A percentile compares a stretch with the other conserved stretches of the same genome.
Evolutionary conservation across 2,888 invertebrate genomes (phyloP).

Genomic region (Tillus elongatus): DNA sequence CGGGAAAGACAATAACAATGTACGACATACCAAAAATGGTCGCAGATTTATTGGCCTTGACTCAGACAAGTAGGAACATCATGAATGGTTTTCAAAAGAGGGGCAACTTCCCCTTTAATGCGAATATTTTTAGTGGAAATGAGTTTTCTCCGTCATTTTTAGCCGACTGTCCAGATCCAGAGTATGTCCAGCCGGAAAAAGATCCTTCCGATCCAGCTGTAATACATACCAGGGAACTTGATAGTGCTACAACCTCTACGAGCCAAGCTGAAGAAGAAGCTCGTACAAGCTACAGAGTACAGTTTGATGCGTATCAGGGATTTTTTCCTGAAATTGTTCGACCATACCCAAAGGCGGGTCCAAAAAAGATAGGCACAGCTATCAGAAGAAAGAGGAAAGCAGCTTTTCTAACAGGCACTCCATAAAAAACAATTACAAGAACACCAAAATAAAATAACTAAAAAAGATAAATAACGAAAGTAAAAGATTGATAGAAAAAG

Average conservation of each 20-base stretch:
- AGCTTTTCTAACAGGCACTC: slow-evolving; percentile 13
- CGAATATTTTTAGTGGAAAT: slow-evolving; percentile 16
- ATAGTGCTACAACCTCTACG: slow-evolving; percentile 18
- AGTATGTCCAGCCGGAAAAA: no score
- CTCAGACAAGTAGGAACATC: slow-evolving; percentile 12
- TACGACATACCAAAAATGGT: slow-evolving; percentile 9
- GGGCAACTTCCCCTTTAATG: slow-evolving; percentile 18
- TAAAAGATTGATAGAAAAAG: no score
- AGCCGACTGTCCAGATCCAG: neutral
- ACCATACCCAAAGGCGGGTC: slow-evolving; percentile 22
- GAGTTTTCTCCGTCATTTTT: slow-evolving; percentile 15
- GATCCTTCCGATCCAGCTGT: no score
- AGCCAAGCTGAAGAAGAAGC: slow-evolving; percentile 22
- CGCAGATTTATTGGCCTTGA: slow-evolving; percentile 8
- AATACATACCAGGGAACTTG: no score
- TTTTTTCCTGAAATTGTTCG: no score
- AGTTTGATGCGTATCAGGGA: no score
- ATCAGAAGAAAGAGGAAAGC: slow-evolving; percentile 15
- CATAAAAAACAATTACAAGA: slow-evolving; percentile 16
- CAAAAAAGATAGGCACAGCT: slow-evolving; percentile 14
- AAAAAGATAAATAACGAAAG: slow-evolving; percentile 15
- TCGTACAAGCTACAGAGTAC: no score
- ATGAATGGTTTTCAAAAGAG: slow-evolving; percentile 20
- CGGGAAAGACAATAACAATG: no score
- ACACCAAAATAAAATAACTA: slow-evolving; percentile 16